Base-by-base conservation (phyloP, 2,797 vertebrate species). In the Enteromius viviparus region DNA sequence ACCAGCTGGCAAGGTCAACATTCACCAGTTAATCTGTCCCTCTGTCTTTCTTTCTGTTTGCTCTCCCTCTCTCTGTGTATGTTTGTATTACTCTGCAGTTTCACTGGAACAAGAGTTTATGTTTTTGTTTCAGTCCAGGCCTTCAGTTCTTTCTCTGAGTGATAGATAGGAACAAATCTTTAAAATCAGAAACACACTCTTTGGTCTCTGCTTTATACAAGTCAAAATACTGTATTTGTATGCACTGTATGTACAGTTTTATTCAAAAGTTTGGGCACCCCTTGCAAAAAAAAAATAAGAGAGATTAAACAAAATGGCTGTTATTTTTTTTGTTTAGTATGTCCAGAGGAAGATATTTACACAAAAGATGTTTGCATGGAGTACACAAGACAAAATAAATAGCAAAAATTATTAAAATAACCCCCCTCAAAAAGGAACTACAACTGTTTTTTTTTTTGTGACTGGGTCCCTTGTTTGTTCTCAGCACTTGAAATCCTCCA, bases 1-100 rank as follows among this genome's bases (percentile, higher is more conserved):
- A 90, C 86, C 90, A 91, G 88, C 89, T 94, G 92, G 91, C 91
- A 91, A 89, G 89, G 88, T 89, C 70, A 81, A 70, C 65, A 76
- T 80, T 90, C 87, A 87, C 75, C 80, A 79, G 69, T 87, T 76
- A 76, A 84, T 85, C 86, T 84, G 78, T 80, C 83, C 66, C 80
- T 81, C 83, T 84, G 88, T 90, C 85, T 86, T 84, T 65, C 76
- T 80, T 45, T 87, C 76, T 78, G 83, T 84, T 55, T 81, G 65
- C 26, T 49, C 58, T 60, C 47, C 29, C 42, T 78, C 42, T 19
- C 23, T 72, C 68, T 55, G 3, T 65, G 45, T 68, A 40, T 78
- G 7, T 78, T 34, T 78, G 26, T 68, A 14, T 69, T 51, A 68
- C 69, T 58, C 49, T 58, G 55, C 17, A 47, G 12, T 49, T 49